Conservation (phyloP, 2,113 vertebrate genomes). For the Fulmarus glacialis region DNA sequence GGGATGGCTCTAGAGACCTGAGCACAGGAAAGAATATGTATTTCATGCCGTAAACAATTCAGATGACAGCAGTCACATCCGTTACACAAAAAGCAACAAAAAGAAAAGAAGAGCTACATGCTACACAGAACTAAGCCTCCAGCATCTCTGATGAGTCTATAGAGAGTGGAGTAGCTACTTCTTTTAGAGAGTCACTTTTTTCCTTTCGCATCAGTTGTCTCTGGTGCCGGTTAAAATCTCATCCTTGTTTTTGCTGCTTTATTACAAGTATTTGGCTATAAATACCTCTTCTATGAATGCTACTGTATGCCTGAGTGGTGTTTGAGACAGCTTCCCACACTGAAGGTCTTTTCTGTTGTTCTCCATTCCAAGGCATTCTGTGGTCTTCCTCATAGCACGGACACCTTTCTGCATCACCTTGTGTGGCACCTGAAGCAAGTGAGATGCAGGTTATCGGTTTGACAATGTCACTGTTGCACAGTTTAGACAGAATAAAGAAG, state of each 20-base stretch:
- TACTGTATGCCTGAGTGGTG: slow-evolving; percentile 44
- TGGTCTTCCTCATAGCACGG: slow-evolving; percentile 69
- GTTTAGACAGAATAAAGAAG: neutral
- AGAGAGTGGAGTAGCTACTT: neutral
- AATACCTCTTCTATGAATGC: slow-evolving; percentile 67
- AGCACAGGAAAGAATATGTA: neutral
- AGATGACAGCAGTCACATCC: neutral
- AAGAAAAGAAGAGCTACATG: neutral
- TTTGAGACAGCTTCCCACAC: slow-evolving; percentile 64
- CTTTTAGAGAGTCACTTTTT: neutral
- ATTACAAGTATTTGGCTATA: neutral
- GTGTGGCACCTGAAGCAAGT: neutral
- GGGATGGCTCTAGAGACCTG: neutral
- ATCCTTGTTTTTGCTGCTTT: neutral
- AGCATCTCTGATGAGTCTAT: neutral
- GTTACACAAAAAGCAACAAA: neutral
- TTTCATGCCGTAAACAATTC: neutral
- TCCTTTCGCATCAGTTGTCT: neutral
- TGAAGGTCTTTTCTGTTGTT: slow-evolving; percentile 60
- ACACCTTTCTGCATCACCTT: slow-evolving; percentile 39
- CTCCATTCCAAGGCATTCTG: slow-evolving; percentile 41
- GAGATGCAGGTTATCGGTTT: neutral
- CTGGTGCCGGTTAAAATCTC: neutral
- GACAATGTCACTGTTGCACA: neutral
- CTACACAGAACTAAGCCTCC: neutral